Evolutionary conservation across 2,888 invertebrate genomes (phyloP), one percentile per base, ranked within the genome.

Genomic region (Xestoiulus laeticollis): DNA sequence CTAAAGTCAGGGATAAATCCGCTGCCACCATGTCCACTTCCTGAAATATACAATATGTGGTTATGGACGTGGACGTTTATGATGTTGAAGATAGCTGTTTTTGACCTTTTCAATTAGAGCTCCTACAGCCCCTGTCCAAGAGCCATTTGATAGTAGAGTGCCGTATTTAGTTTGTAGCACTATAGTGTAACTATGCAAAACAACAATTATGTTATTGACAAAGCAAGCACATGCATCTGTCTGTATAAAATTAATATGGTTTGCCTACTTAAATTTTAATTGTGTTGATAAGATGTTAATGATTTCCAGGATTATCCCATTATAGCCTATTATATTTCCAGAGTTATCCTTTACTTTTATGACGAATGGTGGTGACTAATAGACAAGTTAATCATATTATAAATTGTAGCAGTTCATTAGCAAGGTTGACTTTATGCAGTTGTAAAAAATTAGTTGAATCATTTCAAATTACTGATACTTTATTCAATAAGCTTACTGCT

Each of bases 71-170:
- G 6, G 38, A 38, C 38, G 6, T 38, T 38, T 38, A 5, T 38
- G 38, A 38, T n/a, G n/a, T n/a, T n/a, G n/a, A n/a, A n/a, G n/a
- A n/a, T n/a, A n/a, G 10, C 10, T 68, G 12, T 68, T 8, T 10
- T 22, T 33, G 5, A 85, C 85, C 85, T 85, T n/a, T 22, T 33
- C 16, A n/a, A 85, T n/a, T 44, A 85, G 38, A 22, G 85, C 32
- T 85, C 85, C 85, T 1, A 85, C 33, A 22, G 33, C 85, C 16
- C 85, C 85, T 6, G 38, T 85, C 85, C 85, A 33, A 2, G n/a
- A 33, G 2, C 44, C 85, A 22, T 85, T 44, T n/a, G 85, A 0
- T 22, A 33, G 44, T n/a, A 6, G 85, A 85, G 6, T 85, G 38
- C 85, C 85, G 22, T 85, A 16, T 38, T 22, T 44, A 6, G 38